Evolutionary conservation across 2,797 vertebrate genomes (phyloP), one percentile per base, ranked within the genome.

Genomic region (Syndactyla subalaris): DNA sequence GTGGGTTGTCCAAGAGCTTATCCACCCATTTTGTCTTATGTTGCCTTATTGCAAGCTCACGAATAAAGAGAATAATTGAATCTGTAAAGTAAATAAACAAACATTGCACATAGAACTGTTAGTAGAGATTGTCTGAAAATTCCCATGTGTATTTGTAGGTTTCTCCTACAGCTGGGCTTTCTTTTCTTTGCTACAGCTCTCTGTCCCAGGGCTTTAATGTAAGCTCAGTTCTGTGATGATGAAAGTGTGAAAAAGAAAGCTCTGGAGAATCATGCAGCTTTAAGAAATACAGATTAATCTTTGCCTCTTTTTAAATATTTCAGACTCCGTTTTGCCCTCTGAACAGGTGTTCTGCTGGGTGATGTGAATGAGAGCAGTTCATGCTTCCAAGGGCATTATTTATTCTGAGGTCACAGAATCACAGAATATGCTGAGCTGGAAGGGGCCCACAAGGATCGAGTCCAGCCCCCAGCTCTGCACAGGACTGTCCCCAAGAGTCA

Each of bases 51-150:
- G 57, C 49, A 85, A 82, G 32, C 48, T 82, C 48, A 41, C 34
- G 4, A 71, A 67, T 57, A 74, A 83, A 80, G 45, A 80, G 12
- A 84, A 43, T 61, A 66, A 88, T n/a, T 74, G 29, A 88, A 88
- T 83, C 48, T 22, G 17, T 46, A 71, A 32, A 73, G 36, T 73
- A 92, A 91, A 92, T 67, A 89, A 89, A 89, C 45, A 92, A 82
- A 61, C 18, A 36, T 13, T 59, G n/a, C 26, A 24, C 27, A 38
- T 0, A 77, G 68, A 88, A 71, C 38, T 32, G 89, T 67, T 29
- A 71, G 68, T 38, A 59, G 73, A 88, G 78, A 58, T 10, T 59
- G 38, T 14, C 48, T 70, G 38, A 89, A 85, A 83, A 83, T n/a
- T 71, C 34, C 72, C 52, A 17, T 24, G 15, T 41, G 30, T 62